Conservation (phyloP, 2,888 invertebrate species). For the Eugnorisma glareosa region DNA sequence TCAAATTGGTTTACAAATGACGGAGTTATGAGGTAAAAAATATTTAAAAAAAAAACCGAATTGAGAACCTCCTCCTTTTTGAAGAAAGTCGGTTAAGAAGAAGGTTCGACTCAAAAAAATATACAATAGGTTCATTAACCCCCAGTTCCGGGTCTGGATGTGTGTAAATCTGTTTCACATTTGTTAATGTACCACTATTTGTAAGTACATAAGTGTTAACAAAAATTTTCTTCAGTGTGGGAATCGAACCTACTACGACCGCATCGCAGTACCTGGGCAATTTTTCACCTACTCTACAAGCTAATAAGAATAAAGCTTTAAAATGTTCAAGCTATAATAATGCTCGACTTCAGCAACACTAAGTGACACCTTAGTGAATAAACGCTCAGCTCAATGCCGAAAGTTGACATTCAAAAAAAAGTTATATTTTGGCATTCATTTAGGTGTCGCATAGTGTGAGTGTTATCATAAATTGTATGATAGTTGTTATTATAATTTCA, state of each 20-base stretch:
- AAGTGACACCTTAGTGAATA: not conserved
- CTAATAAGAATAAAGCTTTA: not conserved
- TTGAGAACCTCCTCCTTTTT: too few species aligned
- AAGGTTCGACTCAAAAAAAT: not conserved
- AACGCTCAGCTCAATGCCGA: not conserved
- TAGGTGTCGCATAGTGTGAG: not conserved
- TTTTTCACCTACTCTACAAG: not conserved
- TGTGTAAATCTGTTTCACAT: not conserved
- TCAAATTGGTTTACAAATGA: too few species aligned
- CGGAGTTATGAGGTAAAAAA: too few species aligned
- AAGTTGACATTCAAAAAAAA: too few species aligned
- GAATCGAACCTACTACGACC: not conserved
- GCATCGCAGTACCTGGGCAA: not conserved
- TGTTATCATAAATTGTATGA: not conserved
- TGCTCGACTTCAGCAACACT: not conserved
- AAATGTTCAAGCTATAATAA: not conserved
- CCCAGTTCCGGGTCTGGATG: not conserved
- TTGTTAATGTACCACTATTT: not conserved
- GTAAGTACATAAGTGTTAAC: not conserved
- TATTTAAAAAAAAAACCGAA: too few species aligned
- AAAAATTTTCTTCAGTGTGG: not conserved
- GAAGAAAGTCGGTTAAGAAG: too few species aligned
- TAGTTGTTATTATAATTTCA: not conserved
- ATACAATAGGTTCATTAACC: not conserved
- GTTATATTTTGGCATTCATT: not conserved